Percentiles rank a stretch among this genome's conserved stretches.
phyloP scores from a whole-genome alignment of 2,888 invertebrate genomes.

The Caenorhabditis sp. region DNA sequence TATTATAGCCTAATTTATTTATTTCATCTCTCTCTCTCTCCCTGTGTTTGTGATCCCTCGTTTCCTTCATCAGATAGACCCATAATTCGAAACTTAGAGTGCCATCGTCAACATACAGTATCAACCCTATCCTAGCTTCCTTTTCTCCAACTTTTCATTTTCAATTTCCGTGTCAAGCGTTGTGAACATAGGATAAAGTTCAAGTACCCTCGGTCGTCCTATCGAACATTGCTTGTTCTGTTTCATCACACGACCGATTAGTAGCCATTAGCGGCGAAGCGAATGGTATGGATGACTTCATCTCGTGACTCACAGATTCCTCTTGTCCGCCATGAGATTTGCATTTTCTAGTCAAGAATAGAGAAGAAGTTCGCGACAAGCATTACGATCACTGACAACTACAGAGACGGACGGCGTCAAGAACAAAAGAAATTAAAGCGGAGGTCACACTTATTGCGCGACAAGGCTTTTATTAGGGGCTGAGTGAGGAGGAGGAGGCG shows the following conservation, averaged over 20 bases:
- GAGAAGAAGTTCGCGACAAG: slow-evolving; percentile 45
- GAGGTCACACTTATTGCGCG: slow-evolving; percentile 62
- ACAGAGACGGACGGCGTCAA: slow-evolving; percentile 51
- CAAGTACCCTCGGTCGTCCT: neutral
- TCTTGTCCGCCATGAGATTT: slow-evolving; percentile 15
- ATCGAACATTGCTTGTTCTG: neutral
- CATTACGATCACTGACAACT: slow-evolving; percentile 58
- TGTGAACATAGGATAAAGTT: too few relatives aligned
- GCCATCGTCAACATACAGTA: too few relatives aligned
- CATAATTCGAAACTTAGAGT: slow-evolving; percentile 25
- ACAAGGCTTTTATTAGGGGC: slow-evolving; percentile 54
- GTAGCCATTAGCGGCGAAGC: slow-evolving; percentile 28
- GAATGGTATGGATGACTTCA: neutral
- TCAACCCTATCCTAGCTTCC: neutral
- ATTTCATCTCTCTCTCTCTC: neutral
- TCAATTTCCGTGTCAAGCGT: neutral
- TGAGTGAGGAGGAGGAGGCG: too few relatives aligned
- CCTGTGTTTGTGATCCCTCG: slow-evolving; percentile 6
- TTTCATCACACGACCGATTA: slow-evolving; percentile 18
- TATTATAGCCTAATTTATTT: slow-evolving; percentile 37
- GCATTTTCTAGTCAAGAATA: slow-evolving; percentile 25
- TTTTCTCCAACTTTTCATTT: neutral
- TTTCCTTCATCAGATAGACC: slow-evolving; percentile 19
- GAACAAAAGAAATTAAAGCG: slow-evolving; percentile 63
- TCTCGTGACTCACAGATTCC: neutral